Percentiles rank a stretch among this genome's conserved stretches.
phyloP scores from a whole-genome alignment of 2,113 vertebrate species.

The Arizona elegans region DNA sequence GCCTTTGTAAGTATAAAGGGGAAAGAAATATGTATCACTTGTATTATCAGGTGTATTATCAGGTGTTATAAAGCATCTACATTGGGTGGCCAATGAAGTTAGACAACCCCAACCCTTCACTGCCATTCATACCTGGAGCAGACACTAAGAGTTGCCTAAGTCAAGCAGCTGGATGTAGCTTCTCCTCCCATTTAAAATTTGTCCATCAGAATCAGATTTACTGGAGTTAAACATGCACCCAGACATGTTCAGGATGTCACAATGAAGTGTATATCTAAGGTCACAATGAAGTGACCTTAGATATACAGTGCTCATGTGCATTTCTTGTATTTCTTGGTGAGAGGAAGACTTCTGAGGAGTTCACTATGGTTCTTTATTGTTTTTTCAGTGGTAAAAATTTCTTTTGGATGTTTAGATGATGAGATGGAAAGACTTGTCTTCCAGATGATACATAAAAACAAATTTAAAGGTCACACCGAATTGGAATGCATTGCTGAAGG shows the following conservation, averaged over 20 bases:
- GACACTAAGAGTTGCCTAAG: neutral
- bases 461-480: neutral
- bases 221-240: neutral
- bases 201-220: neutral
- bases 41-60: neutral
- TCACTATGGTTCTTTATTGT: neutral
- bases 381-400: neutral
- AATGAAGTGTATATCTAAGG: neutral
- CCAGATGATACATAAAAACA: neutral
- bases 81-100: neutral
- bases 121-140: neutral
- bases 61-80: neutral
- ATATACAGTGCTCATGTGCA: neutral
- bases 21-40: neutral
- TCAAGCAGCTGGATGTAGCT: neutral
- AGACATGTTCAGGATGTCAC: neutral
- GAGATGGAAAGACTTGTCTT: neutral
- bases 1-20: neutral
- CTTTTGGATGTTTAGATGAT: neutral
- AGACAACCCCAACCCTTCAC: neutral
- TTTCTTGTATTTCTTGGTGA: neutral
- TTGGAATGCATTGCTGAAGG: neutral
- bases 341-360: neutral
- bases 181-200: neutral
- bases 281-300: neutral